These are phyloP conservation scores for Metellina segmentata DNA, from an alignment of 2,888 invertebrate genomes.

Conservation along the genomic window DNA sequence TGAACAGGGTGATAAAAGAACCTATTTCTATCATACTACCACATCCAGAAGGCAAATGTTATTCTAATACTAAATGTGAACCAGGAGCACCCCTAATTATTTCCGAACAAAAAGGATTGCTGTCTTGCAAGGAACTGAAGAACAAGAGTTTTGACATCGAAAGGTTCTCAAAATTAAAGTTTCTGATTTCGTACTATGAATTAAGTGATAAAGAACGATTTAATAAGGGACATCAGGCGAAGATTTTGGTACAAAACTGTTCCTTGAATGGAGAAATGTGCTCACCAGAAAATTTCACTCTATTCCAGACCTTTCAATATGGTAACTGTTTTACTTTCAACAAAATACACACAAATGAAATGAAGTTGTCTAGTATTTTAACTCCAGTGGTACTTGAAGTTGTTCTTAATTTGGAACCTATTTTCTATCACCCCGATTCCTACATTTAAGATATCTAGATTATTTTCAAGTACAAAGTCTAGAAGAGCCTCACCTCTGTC, in stretches of 20 bases:
- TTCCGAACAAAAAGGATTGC: constrained; percentile 14
- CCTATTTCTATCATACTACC: not conserved
- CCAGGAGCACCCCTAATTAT: not conserved
- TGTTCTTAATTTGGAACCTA: not conserved
- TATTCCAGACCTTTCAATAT: constrained; percentile 21
- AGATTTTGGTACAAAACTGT: constrained; percentile 12
- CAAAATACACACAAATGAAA: not conserved
- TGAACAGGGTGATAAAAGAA: constrained; percentile 20
- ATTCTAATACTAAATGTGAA: not conserved
- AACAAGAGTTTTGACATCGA: not conserved
- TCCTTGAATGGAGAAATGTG: constrained; percentile 17
- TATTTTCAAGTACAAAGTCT: too few species aligned
- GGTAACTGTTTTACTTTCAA: constrained; percentile 69
- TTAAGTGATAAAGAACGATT: not conserved
- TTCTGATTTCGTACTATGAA: not conserved
- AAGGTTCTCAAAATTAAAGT: not conserved
- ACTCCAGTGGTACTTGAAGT: not conserved
- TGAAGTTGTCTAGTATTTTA: too few species aligned
- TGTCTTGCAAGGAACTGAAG: not conserved
- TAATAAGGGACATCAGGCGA: not conserved
- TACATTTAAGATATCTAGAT: too few species aligned
- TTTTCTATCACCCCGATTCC: not conserved
- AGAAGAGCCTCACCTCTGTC: too few species aligned
- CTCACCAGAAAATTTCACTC: not conserved
- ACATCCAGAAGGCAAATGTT: not conserved